A percentile compares a stretch with the other conserved stretches of the same genome.
Conservation (phyloP, 2,797 vertebrate species). For the Notoglanidium macrostoma region DNA sequence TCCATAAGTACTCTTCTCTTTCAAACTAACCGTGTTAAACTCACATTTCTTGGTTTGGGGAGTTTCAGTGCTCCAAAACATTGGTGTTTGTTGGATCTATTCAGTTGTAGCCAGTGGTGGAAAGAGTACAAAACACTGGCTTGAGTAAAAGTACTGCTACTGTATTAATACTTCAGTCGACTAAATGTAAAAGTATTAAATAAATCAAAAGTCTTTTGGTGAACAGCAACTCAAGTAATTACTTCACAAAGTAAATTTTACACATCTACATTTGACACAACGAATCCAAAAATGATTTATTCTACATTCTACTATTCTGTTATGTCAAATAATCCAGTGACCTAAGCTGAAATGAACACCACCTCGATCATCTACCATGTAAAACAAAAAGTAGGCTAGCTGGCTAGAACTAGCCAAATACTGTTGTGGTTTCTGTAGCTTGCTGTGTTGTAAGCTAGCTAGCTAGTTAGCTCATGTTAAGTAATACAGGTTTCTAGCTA, state of each 20-base stretch:
- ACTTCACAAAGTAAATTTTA: neutral
- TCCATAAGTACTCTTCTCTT: neutral
- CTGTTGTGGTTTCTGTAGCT: neutral
- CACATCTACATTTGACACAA: neutral
- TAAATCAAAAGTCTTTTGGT: neutral
- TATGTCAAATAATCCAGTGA: neutral
- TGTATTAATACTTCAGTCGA: neutral
- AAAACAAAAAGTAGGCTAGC: neutral
- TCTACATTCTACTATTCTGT: neutral
- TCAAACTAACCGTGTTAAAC: neutral
- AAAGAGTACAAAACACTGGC: neutral
- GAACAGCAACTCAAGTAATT: neutral
- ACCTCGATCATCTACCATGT: neutral
- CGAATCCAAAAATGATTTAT: neutral
- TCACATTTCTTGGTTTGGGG: neutral
- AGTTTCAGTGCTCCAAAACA: neutral
- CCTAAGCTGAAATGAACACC: neutral
- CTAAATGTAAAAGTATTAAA: neutral
- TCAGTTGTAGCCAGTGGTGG: neutral
- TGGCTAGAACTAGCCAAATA: neutral
- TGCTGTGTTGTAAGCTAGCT: neutral
- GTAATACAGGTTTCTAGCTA: neutral
- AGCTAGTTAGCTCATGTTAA: neutral
- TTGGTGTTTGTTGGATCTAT: neutral
- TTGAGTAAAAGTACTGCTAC: neutral